Percentiles rank a stretch among this genome's conserved stretches.
phyloP scores from a whole-genome alignment of 2,888 invertebrate genomes.

The Pycnomerus fuliginosus region DNA sequence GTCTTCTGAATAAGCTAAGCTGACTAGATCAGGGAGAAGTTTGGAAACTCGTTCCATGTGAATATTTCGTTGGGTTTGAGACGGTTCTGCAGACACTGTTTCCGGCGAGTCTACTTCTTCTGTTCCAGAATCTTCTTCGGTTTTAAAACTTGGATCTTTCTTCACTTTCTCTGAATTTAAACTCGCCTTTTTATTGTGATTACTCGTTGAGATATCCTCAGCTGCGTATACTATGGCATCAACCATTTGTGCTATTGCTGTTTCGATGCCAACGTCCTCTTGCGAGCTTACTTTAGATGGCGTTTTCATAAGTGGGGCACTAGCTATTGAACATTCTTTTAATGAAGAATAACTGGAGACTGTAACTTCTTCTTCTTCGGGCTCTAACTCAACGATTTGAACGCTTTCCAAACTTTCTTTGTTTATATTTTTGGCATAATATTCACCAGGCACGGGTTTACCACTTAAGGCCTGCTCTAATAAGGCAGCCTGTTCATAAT shows the following conservation, averaged over 20 bases:
- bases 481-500: slow-evolving; percentile 59
- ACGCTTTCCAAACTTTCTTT: slow-evolving; percentile 46
- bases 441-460: slow-evolving; percentile 52
- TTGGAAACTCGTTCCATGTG: neutral
- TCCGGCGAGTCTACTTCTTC: too few relatives aligned
- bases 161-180: neutral
- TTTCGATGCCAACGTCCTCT: too few relatives aligned
- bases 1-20: slow-evolving; percentile 5
- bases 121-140: too few relatives aligned
- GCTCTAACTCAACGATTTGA: slow-evolving; percentile 34
- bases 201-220: too few relatives aligned
- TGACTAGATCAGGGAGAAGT: slow-evolving; percentile 12
- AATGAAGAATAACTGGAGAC: too few relatives aligned
- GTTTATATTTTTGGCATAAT: slow-evolving; percentile 43
- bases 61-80: too few relatives aligned
- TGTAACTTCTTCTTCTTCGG: slow-evolving; percentile 7
- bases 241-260: too few relatives aligned
- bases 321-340: neutral
- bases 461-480: slow-evolving; percentile 63
- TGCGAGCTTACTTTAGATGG: too few relatives aligned
- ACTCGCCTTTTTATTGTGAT: too few relatives aligned
- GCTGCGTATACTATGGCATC: too few relatives aligned
- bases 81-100: too few relatives aligned
- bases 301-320: neutral
- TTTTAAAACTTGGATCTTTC: neutral